phyloP scores from a whole-genome alignment of 2,797 vertebrate genomes.

The Epinephelus malabaricus region DNA sequence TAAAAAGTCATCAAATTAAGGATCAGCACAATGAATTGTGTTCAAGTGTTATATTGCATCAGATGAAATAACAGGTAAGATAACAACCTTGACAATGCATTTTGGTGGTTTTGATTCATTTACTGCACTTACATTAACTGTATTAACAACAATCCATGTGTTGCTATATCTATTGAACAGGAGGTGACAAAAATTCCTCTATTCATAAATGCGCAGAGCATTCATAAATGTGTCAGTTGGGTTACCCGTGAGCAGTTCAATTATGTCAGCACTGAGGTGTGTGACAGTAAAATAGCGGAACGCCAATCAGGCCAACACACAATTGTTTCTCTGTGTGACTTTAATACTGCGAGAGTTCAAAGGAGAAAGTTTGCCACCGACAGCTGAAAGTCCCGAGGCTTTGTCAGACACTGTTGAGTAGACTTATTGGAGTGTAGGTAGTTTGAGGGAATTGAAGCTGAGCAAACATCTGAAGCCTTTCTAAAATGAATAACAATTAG shows the following conservation, averaged over 20 bases:
- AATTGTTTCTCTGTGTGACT: conserved; percentile 19
- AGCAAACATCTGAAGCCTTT: conserved; percentile 62
- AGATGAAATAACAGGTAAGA: not conserved
- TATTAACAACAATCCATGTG: not conserved
- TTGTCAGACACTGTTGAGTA: conserved; percentile 22
- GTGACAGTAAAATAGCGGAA: conserved; percentile 12
- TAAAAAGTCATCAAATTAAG: not conserved
- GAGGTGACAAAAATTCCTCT: not conserved
- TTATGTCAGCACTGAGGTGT: conserved; percentile 20
- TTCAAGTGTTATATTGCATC: not conserved
- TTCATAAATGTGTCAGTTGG: not conserved
- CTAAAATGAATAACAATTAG: conserved; percentile 69
- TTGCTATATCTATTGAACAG: not conserved
- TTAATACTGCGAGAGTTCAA: conserved; percentile 42
- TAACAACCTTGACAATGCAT: not conserved
- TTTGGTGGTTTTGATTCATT: not conserved
- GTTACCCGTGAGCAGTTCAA: not conserved
- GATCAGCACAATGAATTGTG: not conserved
- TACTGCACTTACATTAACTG: not conserved
- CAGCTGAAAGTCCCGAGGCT: conserved; percentile 46
- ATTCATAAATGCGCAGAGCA: not conserved
- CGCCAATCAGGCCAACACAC: conserved; percentile 30
- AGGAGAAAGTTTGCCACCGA: conserved; percentile 46
- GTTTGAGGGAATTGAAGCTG: conserved; percentile 51
- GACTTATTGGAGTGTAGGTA: conserved; percentile 33